phyloP scores from a whole-genome alignment of 1,140 invertebrate species.

The Heterodera schachtii region DNA sequence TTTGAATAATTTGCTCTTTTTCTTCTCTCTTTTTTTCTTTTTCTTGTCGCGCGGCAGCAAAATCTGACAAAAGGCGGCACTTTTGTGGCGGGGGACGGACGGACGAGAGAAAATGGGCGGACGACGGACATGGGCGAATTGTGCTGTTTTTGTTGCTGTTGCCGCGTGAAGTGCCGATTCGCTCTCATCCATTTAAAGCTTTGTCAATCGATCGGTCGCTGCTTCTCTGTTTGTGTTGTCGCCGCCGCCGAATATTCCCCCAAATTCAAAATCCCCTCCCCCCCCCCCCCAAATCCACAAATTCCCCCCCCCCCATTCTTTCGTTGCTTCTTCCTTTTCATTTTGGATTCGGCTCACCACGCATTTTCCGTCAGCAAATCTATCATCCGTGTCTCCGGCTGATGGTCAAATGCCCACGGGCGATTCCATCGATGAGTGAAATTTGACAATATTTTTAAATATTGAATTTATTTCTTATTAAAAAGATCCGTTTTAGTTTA shows the following conservation, averaged over 20 bases:
- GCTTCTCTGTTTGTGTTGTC: not conserved
- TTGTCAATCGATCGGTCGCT: not conserved
- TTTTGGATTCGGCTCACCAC: not conserved
- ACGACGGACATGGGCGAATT: not conserved
- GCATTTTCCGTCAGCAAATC: not conserved
- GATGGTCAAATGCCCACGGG: not conserved
- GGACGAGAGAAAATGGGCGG: not conserved
- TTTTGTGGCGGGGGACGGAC: not conserved
- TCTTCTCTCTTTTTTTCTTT: no score
- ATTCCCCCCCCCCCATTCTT: not conserved
- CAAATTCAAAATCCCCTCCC: not conserved
- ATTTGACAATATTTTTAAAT: not conserved
- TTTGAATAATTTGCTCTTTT: no score
- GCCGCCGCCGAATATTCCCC: not conserved
- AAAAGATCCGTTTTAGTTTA: not conserved
- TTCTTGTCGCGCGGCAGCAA: no score
- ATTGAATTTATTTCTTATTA: not conserved
- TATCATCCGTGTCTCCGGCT: not conserved
- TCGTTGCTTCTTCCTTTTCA: not conserved
- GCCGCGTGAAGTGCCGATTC: not conserved
- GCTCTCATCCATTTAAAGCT: not conserved
- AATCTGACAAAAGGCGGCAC: not conserved
- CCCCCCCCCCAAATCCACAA: not conserved
- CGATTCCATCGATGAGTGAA: not conserved
- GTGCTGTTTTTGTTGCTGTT: not conserved